Base-by-base conservation (phyloP, 2,888 invertebrate genomes). In the Caenorhabditis wallacei region DNA sequence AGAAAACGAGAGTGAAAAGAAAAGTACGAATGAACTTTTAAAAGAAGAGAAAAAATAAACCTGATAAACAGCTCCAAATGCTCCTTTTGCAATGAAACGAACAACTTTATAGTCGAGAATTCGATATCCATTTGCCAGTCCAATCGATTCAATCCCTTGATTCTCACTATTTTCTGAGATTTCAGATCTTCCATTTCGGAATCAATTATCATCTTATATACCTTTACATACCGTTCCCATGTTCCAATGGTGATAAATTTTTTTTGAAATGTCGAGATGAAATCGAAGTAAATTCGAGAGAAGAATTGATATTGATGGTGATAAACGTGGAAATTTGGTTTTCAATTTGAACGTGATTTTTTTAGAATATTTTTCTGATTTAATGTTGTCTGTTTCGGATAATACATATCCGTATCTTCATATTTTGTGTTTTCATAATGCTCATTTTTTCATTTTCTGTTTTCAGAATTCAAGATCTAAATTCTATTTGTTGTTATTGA, bases 41-140 rank as follows among this genome's bases (percentile, higher is more conserved):
- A 35, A 35, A 35, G 30, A 30, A 30, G 30, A 30, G 30, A 8
- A 30, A 5, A 8, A 30, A 30, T 30, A 30, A 5, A 88, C 87
- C 74, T 85, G 69, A 68, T 86, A 88, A 68, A 88, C 87, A 11
- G 84, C 80, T 30, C 87, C 88, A 56, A 86, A 88, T 10, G 83
- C 86, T 26, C 87, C 85, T 63, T 74, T 64, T 20, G 84, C 84
- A 24, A 84, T 78, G 40, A 81, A 75, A 18, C 54, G 48, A 30
- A 72, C 51, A 16, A 84, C 56, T 68, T 70, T 56, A 43, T 78
- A 82, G 64, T 79, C 74, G 8, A 57, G 54, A 57, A 82, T 59
- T 35, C 56, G 59, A 51, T 63, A 66, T 24, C 82, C 82, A 18
- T 64, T 59, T 20, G 22, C 30, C 57, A 81, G 61, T 30, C 63